Conservation (phyloP, 2,888 invertebrate genomes). For the Synergus gifuensis region DNA sequence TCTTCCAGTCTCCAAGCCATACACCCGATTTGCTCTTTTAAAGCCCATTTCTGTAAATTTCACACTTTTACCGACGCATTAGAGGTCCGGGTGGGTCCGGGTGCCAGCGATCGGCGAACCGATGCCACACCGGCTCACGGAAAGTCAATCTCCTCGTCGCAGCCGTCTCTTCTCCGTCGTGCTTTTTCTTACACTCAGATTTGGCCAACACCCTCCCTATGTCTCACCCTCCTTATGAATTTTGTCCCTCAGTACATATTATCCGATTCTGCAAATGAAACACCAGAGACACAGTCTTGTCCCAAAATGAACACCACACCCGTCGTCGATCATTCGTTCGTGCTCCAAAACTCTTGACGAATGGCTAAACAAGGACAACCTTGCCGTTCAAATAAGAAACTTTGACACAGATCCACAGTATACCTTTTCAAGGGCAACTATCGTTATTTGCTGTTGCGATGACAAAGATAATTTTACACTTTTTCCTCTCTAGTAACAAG, state of each 20-base stretch:
- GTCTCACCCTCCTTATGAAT: conserved; percentile 12
- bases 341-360: conserved; percentile 10
- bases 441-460: conserved; percentile 4
- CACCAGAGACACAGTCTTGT: conserved; percentile 14
- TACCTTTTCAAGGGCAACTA: conserved; percentile 4
- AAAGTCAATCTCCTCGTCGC: conserved; percentile 22
- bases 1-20: background rate
- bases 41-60: background rate
- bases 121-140: conserved; percentile 38
- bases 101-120: conserved; percentile 40
- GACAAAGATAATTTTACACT: conserved; percentile 39
- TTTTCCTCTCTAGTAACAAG: conserved; percentile 35
- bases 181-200: background rate
- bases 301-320: conserved; percentile 40
- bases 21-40: background rate
- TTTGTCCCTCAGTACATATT: conserved; percentile 20
- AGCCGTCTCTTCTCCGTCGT: background rate
- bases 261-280: conserved; percentile 32
- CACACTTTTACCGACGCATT: background rate
- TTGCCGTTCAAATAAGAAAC: conserved; percentile 18
- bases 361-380: background rate
- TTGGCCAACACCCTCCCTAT: conserved; percentile 16
- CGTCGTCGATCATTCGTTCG: conserved; percentile 38
- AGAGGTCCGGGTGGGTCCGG: conserved; percentile 31
- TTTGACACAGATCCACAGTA: background rate